Conservation (phyloP, 2,113 vertebrate genomes). For the Cettia cetti region DNA sequence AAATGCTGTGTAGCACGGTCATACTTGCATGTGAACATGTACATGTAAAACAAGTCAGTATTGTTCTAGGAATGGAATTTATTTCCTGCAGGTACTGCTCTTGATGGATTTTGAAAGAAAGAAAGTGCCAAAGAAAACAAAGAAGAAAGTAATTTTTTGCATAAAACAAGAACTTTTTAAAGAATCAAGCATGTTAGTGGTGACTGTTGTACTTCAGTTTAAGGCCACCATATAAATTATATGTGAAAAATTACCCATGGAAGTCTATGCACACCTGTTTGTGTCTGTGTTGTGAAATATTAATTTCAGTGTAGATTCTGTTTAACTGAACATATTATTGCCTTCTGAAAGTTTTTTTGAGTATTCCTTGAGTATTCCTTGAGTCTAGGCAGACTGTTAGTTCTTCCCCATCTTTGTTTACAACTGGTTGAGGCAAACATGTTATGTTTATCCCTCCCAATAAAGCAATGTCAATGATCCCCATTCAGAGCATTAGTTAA, state of each 20-base stretch:
- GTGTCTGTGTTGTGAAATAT: background rate
- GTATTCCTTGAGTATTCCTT: background rate
- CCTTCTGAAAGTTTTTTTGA: background rate
- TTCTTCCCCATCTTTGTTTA: background rate
- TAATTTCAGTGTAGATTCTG: background rate
- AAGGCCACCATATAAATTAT: background rate
- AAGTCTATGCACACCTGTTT: background rate
- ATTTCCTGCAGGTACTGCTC: background rate
- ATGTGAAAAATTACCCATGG: background rate
- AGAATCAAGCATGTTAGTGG: background rate
- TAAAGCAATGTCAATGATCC: background rate
- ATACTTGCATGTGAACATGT: accelerated
- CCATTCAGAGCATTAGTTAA: background rate
- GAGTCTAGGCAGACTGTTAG: background rate
- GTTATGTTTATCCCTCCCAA: background rate
- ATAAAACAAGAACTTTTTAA: background rate
- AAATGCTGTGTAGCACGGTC: background rate
- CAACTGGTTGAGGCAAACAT: background rate
- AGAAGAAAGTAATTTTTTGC: background rate
- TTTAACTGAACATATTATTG: background rate
- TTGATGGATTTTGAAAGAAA: background rate
- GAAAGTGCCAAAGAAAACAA: background rate
- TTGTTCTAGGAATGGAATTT: background rate
- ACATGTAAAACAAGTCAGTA: background rate
- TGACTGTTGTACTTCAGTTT: background rate